Evolutionary conservation across 1,140 invertebrate species (phyloP).

Genomic region (Arctopsyche grandis): DNA sequence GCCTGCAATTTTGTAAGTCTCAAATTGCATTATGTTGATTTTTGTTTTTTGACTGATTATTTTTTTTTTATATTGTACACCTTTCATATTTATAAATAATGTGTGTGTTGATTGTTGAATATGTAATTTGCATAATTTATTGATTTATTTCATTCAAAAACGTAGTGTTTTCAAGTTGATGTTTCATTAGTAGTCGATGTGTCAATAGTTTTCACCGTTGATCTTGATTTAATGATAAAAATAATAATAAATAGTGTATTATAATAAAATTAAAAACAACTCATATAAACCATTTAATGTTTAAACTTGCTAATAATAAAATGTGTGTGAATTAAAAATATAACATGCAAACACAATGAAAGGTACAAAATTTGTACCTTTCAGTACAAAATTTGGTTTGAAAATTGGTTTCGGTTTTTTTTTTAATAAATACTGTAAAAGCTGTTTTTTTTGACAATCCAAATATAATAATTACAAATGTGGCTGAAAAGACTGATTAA

Average conservation of each 20-base stretch:
- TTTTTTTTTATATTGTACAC: not conserved
- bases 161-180: slow-evolving; percentile 21
- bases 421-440: not conserved
- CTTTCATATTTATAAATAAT: not conserved
- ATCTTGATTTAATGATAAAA: not conserved
- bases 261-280: too few relatives aligned
- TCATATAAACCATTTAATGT: too few relatives aligned
- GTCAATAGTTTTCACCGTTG: not conserved
- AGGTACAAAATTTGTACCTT: too few relatives aligned
- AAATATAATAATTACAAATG: slow-evolving; percentile 7
- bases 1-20: slow-evolving; percentile 52
- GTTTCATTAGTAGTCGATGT: slow-evolving; percentile 32
- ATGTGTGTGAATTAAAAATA: too few relatives aligned
- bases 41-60: slow-evolving; percentile 15
- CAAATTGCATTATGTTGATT: slow-evolving; percentile 36
- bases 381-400: too few relatives aligned
- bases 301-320: too few relatives aligned
- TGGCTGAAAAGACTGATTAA: slow-evolving; percentile 12
- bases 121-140: slow-evolving; percentile 14
- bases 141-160: not conserved
- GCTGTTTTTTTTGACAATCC: slow-evolving; percentile 16
- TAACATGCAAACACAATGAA: too few relatives aligned
- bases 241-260: not conserved
- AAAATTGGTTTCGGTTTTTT: too few relatives aligned
- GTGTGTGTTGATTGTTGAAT: not conserved